These are phyloP conservation scores for Proteles cristata DNA, from an alignment of 2,113 vertebrate species.

Conservation along the genomic window DNA sequence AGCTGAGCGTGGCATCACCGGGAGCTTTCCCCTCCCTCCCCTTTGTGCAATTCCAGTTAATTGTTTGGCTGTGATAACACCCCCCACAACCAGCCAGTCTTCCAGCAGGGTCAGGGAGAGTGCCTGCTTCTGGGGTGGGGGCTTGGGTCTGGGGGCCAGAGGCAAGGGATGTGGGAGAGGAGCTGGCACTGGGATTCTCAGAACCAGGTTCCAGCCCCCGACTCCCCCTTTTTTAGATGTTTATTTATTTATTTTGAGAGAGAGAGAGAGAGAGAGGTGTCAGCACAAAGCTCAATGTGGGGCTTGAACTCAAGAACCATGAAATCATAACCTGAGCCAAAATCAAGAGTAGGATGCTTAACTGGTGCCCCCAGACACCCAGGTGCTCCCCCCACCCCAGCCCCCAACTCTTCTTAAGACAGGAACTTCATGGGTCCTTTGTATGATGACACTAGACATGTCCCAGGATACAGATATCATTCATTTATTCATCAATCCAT, in stretches of 20 bases:
- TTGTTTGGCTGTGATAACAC: constrained; percentile 12
- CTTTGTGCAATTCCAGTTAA: constrained; percentile 64
- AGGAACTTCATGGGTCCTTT: neutral
- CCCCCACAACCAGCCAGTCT: neutral
- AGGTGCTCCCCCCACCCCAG: neutral
- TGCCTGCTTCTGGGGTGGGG: neutral
- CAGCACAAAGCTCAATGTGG: no score
- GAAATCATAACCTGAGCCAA: no score
- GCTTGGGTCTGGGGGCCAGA: accelerated
- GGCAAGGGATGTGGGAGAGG: neutral
- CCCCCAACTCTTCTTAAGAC: neutral
- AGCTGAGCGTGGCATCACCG: neutral
- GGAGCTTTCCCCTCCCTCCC: neutral
- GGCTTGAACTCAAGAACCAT: no score
- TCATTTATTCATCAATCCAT: neutral
- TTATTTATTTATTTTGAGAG: no score
- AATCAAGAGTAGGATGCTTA: no score
- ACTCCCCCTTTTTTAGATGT: no score
- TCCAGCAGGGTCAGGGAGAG: neutral
- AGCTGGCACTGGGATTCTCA: neutral
- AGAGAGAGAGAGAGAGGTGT: no score
- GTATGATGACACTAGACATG: no score
- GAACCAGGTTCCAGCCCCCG: neutral
- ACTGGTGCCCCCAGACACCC: no score
- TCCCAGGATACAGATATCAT: neutral